These are phyloP conservation scores for Latheticus oryzae DNA, from an alignment of 2,888 invertebrate species.

Conservation along the genomic window DNA sequence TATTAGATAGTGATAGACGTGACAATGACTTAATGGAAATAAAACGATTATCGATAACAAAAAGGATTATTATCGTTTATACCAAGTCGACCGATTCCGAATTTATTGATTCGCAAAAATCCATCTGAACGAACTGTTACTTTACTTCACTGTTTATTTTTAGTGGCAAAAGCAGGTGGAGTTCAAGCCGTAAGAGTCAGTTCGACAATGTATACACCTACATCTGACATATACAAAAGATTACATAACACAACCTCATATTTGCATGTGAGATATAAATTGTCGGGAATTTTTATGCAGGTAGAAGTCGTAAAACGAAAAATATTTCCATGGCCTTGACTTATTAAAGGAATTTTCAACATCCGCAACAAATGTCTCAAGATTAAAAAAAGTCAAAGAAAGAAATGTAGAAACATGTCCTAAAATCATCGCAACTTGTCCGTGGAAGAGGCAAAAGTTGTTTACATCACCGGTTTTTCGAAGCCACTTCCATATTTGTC, in stretches of 20 bases:
- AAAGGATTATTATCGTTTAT: constrained; percentile 11
- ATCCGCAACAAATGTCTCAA: background rate
- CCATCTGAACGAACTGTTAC: constrained; percentile 20
- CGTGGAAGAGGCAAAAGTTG: constrained; percentile 34
- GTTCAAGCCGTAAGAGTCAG: constrained; percentile 21
- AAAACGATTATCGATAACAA: constrained; percentile 13
- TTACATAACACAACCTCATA: constrained; percentile 27
- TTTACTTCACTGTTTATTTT: constrained; percentile 13
- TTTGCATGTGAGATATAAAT: constrained; percentile 22
- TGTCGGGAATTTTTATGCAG: no score
- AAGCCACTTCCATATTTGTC: constrained; percentile 41
- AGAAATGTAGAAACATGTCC: constrained; percentile 13
- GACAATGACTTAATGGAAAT: constrained; percentile 4
- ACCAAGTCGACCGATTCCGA: constrained; percentile 21
- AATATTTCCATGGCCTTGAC: constrained; percentile 28
- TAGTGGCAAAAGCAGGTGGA: constrained; percentile 23
- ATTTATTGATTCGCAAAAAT: constrained; percentile 35
- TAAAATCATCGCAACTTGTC: constrained; percentile 16
- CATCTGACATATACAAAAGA: constrained; percentile 18
- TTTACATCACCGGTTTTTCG: constrained; percentile 31
- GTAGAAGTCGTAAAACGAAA: no score
- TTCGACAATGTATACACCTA: constrained; percentile 38
- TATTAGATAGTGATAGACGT: constrained; percentile 19
- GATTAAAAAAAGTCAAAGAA: background rate
- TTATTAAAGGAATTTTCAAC: constrained; percentile 17